Base-by-base conservation (phyloP, 1,140 invertebrate species). In the Neodiprion fabricii region DNA sequence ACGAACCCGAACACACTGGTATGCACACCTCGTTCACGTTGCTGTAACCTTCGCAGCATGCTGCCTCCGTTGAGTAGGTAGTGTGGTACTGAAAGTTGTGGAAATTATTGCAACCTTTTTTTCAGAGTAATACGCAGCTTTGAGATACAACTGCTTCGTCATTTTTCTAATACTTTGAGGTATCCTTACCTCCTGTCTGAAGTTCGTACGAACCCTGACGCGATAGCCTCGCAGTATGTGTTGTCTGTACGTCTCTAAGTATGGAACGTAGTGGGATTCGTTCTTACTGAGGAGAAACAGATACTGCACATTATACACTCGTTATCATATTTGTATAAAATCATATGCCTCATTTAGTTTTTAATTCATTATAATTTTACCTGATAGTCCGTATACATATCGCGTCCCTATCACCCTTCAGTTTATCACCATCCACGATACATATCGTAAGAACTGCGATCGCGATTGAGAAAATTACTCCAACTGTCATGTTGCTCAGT, bases 11-110 rank as follows among this genome's bases (percentile, higher is more conserved):
- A 48, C 91, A 92, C 7, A 90, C 85, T 0, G 91, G 91, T 49
- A 90, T 89, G 75, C 91, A 92, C 7, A 12, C 40, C 50, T 89
- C 84, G 11, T 79, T 83, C 78, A 79, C 92, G 89, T 3, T 90
- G 75, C 89, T 88, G 79, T 92, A 94, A 7, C 91, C 91, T 1
- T 85, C 80, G 78, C 93, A 94, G 78, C 93, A 94, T 0, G 88
- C 84, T 65, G 89, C 4, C 9, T 71, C 21, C 5, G 0, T 50
- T 0, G 72, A 73, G 8, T 23, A 75, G 9, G 8, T 61, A 10
- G 7, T 68, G 17, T 70, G 73, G 67, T 77, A 78, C 82, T 82
- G 9, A 70, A 78, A 73, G 53, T 61, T 12, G 53, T 61, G 53
- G 4, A 17, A 61, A 61, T 14, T 14, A 17, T 14, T 40, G 28